Evolutionary conservation across 1,140 invertebrate species (phyloP).

Genomic region (Zaprionus camerounensis): DNA sequence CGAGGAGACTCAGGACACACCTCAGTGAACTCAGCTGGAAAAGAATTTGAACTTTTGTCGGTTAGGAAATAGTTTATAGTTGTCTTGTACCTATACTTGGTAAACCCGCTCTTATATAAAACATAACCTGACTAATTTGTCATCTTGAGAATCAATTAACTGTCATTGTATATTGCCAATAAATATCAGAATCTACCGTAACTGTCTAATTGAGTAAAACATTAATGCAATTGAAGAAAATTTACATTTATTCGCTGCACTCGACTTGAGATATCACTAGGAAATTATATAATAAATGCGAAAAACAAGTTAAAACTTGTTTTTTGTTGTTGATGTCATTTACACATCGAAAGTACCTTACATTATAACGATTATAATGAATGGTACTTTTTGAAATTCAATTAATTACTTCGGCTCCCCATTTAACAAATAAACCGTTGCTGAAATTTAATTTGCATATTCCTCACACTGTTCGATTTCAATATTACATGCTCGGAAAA

Average conservation of each 20-base stretch:
- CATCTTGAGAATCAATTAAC: slow-evolving; percentile 4
- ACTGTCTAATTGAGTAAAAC: slow-evolving; percentile 3
- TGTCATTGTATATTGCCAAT: background rate
- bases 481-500: slow-evolving; percentile 2
- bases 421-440: background rate
- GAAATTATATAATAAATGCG: background rate
- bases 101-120: background rate
- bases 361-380: background rate
- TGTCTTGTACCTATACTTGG: background rate
- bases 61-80: background rate
- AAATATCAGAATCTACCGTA: background rate
- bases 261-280: background rate
- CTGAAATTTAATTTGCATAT: background rate
- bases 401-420: background rate
- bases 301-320: background rate
- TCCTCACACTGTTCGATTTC: background rate
- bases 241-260: background rate
- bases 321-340: background rate
- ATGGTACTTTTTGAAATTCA: background rate
- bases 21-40: slow-evolving; percentile 10
- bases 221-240: slow-evolving; percentile 7
- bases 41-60: background rate
- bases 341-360: background rate
- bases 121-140: background rate
- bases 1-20: slow-evolving; percentile 21